Evolutionary conservation across 2,113 vertebrate species (phyloP).

Genomic region (Rhinichthys klamathensis): DNA sequence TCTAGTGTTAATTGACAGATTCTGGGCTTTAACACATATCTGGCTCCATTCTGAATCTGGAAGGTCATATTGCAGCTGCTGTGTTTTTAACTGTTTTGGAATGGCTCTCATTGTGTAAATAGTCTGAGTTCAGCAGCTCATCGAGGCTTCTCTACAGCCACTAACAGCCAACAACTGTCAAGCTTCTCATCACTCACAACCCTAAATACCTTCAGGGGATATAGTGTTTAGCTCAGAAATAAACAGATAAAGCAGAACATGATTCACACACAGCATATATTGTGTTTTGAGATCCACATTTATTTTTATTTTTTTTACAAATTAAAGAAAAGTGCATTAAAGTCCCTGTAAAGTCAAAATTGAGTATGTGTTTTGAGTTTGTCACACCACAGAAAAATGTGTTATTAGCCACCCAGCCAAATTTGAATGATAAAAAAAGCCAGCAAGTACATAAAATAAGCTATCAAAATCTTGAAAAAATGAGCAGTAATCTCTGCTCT

Average conservation of each 20-base stretch:
- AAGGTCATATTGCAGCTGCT: background rate
- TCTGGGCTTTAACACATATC: no score
- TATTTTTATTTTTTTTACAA: no score
- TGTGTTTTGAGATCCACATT: background rate
- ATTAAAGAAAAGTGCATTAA: background rate
- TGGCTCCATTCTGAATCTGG: no score
- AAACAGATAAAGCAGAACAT: background rate
- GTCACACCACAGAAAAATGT: no score
- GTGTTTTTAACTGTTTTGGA: constrained; percentile 23
- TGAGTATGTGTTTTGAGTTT: no score
- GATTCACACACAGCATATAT: background rate
- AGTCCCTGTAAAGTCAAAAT: no score
- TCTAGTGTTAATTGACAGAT: no score
- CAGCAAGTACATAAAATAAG: no score
- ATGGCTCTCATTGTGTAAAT: constrained; percentile 20
- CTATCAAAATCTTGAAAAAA: no score
- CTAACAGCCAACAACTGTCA: constrained; percentile 34
- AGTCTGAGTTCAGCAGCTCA: constrained; percentile 49
- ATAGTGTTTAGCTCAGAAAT: background rate
- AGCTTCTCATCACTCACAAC: constrained; percentile 37
- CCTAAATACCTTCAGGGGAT: constrained; percentile 8
- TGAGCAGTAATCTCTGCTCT: no score
- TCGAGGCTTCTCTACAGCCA: constrained; percentile 46
- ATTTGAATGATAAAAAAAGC: no score
- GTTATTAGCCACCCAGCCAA: no score